phyloP scores from a whole-genome alignment of 2,797 vertebrate species.

The Scolopax rusticola region DNA sequence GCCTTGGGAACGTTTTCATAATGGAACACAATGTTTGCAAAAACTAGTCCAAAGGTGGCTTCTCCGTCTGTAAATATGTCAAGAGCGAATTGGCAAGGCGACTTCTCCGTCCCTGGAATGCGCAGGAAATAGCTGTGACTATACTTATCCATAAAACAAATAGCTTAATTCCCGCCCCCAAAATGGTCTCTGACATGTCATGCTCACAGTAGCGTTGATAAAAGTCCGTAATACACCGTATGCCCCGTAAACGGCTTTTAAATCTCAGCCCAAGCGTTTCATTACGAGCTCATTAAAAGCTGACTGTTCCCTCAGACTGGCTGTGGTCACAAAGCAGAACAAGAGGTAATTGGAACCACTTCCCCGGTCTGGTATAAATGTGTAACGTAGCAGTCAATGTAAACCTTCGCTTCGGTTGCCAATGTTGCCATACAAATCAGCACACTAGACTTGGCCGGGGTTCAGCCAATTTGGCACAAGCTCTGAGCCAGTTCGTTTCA shows the following conservation, averaged over 20 bases:
- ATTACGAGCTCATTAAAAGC: not conserved
- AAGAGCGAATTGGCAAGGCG: conserved; percentile 51
- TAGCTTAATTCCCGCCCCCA: not conserved
- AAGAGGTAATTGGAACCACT: not conserved
- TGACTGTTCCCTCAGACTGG: not conserved
- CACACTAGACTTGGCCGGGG: conserved; percentile 37
- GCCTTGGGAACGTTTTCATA: conserved; percentile 50
- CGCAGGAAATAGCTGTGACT: conserved; percentile 69
- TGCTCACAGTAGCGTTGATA: not conserved
- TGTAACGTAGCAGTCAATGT: not conserved
- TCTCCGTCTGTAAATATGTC: conserved; percentile 68
- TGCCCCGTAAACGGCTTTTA: not conserved
- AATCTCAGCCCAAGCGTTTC: conserved; percentile 21
- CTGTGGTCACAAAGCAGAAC: conserved; percentile 8
- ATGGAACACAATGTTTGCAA: conserved; percentile 38
- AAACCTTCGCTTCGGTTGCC: not conserved
- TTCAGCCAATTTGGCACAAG: conserved; percentile 26
- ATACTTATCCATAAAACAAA: conserved; percentile 52
- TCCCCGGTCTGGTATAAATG: not conserved
- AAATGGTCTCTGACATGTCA: not conserved
- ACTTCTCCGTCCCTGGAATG: conserved; percentile 60
- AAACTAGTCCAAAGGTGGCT: conserved; percentile 68
- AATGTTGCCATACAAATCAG: conserved; percentile 46
- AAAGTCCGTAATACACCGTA: not conserved
- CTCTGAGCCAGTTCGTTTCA: conserved; percentile 12